Conservation (phyloP, 2,797 vertebrate genomes). For the Gymnodraco acuticeps region DNA sequence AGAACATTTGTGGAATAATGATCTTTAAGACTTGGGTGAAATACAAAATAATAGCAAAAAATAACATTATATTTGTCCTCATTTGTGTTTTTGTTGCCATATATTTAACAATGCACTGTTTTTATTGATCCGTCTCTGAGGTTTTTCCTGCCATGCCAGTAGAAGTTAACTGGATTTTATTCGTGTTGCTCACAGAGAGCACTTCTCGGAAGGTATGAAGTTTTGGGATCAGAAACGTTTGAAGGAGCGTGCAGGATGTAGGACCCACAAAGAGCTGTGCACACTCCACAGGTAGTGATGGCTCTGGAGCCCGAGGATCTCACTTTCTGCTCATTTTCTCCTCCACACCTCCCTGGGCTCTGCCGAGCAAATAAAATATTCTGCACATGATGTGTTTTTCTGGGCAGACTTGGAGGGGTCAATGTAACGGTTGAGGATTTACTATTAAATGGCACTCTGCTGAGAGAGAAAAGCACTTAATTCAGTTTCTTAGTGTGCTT, state of each 20-base stretch:
- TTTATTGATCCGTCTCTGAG: not conserved
- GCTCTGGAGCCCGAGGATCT: slow-evolving; percentile 32
- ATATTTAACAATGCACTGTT: not conserved
- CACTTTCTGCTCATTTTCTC: slow-evolving; percentile 34
- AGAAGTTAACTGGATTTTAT: not conserved
- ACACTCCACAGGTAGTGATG: slow-evolving; percentile 44
- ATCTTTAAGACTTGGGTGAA: no score
- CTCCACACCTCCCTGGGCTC: slow-evolving; percentile 21
- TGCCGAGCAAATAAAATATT: slow-evolving; percentile 28
- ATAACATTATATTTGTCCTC: not conserved
- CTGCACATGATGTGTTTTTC: slow-evolving; percentile 62
- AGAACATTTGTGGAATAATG: no score
- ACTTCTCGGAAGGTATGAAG: slow-evolving; percentile 5
- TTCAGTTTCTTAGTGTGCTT: slow-evolving; percentile 47
- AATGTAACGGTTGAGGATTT: slow-evolving; percentile 64
- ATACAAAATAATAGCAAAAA: no score
- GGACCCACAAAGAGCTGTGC: slow-evolving; percentile 8
- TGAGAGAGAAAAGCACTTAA: slow-evolving; percentile 65
- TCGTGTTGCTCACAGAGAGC: not conserved
- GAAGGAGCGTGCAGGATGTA: slow-evolving; percentile 6
- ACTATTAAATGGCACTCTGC: slow-evolving; percentile 57
- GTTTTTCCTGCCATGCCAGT: not conserved
- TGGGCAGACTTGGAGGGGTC: slow-evolving; percentile 73
- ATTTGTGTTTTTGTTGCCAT: not conserved
- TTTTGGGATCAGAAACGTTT: slow-evolving; percentile 9